Evolutionary conservation across 2,888 invertebrate genomes (phyloP).

Genomic region (Malthinus seriepunctatus): DNA sequence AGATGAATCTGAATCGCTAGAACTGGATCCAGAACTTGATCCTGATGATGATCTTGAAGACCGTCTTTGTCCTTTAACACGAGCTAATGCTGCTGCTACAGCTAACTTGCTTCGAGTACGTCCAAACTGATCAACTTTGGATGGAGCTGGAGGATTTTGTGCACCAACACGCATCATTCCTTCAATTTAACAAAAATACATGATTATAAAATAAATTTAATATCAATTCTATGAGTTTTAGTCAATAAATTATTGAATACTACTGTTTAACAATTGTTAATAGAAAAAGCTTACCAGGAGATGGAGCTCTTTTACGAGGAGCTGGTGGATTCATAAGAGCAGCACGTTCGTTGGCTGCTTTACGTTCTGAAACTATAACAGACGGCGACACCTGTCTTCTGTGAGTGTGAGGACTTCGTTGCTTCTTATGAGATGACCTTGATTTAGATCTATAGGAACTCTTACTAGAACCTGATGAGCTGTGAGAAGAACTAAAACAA

Average conservation of each 20-base stretch:
- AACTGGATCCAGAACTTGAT: conserved; percentile 59
- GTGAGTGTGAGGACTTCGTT: conserved; percentile 24
- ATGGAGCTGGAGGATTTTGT: conserved; percentile 63
- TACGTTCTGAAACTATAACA: conserved; percentile 66
- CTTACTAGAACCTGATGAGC: conserved; percentile 48
- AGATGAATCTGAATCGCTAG: conserved; percentile 62
- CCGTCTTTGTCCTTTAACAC: conserved; percentile 50
- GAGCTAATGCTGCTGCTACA: conserved; percentile 51
- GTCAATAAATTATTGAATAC: not conserved
- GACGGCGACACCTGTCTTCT: conserved; percentile 60
- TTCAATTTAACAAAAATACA: conserved; percentile 20
- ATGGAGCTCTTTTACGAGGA: conserved; percentile 59
- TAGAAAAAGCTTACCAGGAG: conserved; percentile 53
- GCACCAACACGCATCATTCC: conserved; percentile 60
- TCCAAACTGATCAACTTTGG: conserved; percentile 49
- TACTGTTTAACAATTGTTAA: not conserved
- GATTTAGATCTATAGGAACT: conserved; percentile 56
- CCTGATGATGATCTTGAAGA: conserved; percentile 59
- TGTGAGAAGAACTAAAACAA: conserved; percentile 47
- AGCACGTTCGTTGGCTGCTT: conserved; percentile 67
- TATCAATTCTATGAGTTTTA: not conserved
- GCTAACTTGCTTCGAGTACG: conserved; percentile 50
- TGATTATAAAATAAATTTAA: no score
- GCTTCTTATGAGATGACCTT: conserved; percentile 33
- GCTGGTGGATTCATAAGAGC: conserved; percentile 78